Evolutionary conservation across 2,888 invertebrate genomes (phyloP), one percentile per base, ranked within the genome.

Genomic region (Melinaea menophilus): DNA sequence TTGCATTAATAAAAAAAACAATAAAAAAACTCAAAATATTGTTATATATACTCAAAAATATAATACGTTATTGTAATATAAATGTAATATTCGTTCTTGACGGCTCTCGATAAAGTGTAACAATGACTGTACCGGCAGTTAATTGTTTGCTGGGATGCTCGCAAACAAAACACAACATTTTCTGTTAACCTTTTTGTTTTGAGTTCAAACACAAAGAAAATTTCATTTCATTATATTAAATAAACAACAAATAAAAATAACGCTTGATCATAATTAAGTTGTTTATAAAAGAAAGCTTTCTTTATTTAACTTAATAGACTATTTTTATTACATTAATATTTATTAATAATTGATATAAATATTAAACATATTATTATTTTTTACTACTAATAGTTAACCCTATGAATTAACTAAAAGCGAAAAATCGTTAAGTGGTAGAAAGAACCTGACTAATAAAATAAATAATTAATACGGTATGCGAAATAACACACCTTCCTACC

Each of bases 61-160:
- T 51, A 31, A n/a, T 31, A 51, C 31, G 7, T 11, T 51, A 51
- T 51, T 51, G 12, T 31, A 51, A 51, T 51, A 31, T 11, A 31
- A 51, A 51, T 31, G 31, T 51, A 51, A 51, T 51, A 7, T 51
- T 51, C 51, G 51, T 51, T 51, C 51, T 22, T 51, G 51, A 51
- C 51, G 51, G 51, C 51, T 51, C 31, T 51, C 51, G 51, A 51
- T 51, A 51, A 51, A 22, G 51, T 51, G 22, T 31, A 31, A 51
- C 51, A 51, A 51, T 51, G 31, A 51, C 51, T 31, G 51, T 51
- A 51, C 51, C 51, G 31, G 22, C 51, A 51, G 51, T 51, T 51
- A 51, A 51, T 51, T 51, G 51, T 51, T 51, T 51, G 51, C 31
- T 7, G 51, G 51, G 31, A 51, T 51, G 51, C n/a, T 31, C 51